phyloP scores from a whole-genome alignment of 2,113 vertebrate species.

The Ceyx melanurus region DNA sequence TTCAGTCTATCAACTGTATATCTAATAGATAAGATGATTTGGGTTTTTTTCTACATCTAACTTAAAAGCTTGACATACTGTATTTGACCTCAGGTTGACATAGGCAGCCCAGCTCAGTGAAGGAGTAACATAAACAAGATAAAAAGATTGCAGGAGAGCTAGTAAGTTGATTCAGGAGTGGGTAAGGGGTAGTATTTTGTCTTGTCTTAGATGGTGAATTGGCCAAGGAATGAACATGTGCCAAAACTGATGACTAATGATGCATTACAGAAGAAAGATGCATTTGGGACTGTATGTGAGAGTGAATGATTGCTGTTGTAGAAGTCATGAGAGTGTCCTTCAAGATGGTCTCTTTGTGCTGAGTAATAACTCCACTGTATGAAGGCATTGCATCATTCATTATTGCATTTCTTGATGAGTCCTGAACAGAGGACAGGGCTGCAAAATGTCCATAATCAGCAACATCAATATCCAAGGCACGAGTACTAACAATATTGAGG shows the following conservation, averaged over 20 bases:
- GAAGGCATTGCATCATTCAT: background rate
- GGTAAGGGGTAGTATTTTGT: background rate
- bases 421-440: background rate
- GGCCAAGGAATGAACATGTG: background rate
- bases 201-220: background rate
- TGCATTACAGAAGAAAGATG: background rate
- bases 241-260: background rate
- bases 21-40: background rate
- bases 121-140: conserved; percentile 73
- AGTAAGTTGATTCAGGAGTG: background rate
- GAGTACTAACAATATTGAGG: background rate
- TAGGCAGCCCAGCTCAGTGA: conserved; percentile 73
- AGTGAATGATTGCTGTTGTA: background rate
- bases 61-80: conserved; percentile 80
- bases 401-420: background rate
- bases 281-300: background rate
- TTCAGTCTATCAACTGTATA: background rate
- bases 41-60: conserved; percentile 67
- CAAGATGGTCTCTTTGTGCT: background rate
- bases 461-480: conserved; percentile 15
- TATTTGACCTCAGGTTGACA: conserved; percentile 79
- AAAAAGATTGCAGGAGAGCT: background rate
- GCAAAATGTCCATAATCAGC: background rate
- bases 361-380: background rate
- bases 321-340: background rate